phyloP scores from a whole-genome alignment of 1,140 invertebrate genomes.

The Sweltsa coloradensis region DNA sequence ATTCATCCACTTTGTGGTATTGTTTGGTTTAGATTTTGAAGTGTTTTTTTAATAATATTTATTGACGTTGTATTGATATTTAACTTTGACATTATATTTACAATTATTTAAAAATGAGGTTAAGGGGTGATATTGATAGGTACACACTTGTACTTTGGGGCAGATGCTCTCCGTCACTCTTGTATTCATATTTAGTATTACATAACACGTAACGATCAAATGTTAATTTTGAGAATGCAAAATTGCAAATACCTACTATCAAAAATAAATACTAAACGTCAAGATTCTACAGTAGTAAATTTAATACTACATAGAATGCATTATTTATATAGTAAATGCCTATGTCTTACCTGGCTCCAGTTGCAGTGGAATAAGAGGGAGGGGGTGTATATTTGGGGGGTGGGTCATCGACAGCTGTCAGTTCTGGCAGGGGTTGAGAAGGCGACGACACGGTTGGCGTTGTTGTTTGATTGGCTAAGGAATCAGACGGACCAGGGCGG shows the following conservation, averaged over 20 bases:
- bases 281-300: conserved; percentile 11
- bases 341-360: conserved; percentile 45
- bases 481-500: too few relatives aligned
- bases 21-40: too few relatives aligned
- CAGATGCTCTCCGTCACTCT: too few relatives aligned
- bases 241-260: not conserved
- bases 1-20: too few relatives aligned
- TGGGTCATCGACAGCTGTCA: conserved; percentile 52
- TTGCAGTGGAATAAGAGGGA: conserved; percentile 82
- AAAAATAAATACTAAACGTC: conserved; percentile 9
- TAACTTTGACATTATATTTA: not conserved
- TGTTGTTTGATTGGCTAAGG: conserved; percentile 36
- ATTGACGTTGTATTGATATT: not conserved
- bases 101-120: not conserved
- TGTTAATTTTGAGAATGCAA: too few relatives aligned
- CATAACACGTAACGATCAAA: not conserved
- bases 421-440: conserved; percentile 22
- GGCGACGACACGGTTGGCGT: too few relatives aligned
- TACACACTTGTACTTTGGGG: too few relatives aligned
- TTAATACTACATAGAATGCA: not conserved
- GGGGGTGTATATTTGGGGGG: conserved; percentile 88
- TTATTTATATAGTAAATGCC: not conserved
- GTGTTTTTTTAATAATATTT: too few relatives aligned
- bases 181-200: not conserved
- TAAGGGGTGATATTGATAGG: not conserved